phyloP scores from a whole-genome alignment of 2,888 invertebrate species.

The Acanthacorydalis orientalis region DNA sequence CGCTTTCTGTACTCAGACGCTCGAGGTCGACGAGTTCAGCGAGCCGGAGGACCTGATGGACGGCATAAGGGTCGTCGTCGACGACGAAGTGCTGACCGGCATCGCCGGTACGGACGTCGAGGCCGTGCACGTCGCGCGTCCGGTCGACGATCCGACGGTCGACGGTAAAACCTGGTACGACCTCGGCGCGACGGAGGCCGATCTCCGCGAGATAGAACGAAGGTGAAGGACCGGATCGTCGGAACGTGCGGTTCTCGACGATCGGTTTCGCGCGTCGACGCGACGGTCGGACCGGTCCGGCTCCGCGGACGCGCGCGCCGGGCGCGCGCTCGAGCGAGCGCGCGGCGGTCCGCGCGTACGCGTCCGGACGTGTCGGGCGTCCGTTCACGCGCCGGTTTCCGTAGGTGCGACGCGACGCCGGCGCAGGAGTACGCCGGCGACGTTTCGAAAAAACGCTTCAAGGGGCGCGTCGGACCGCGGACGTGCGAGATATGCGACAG shows the following conservation, averaged over 20 bases:
- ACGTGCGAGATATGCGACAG: constrained; percentile 52
- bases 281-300: background rate
- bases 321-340: too few relatives aligned
- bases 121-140: constrained; percentile 17
- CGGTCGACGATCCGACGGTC: constrained; percentile 18
- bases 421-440: background rate
- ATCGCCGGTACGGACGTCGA: constrained; percentile 21
- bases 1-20: constrained; percentile 28
- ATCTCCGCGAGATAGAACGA: constrained; percentile 27
- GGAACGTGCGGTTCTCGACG: background rate
- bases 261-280: background rate
- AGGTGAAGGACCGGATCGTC: constrained; percentile 16
- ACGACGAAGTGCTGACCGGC: constrained; percentile 26
- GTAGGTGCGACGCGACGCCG: constrained; percentile 20
- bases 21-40: constrained; percentile 60
- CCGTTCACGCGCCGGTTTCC: constrained; percentile 27
- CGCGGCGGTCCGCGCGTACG: too few relatives aligned
- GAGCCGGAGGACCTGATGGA: constrained; percentile 78
- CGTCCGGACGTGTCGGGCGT: too few relatives aligned
- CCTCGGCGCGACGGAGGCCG: constrained; percentile 27
- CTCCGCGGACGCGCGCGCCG: background rate
- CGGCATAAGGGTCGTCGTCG: constrained; percentile 63
- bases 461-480: constrained; percentile 13
- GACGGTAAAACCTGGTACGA: constrained; percentile 20
- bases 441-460: constrained; percentile 19